Evolutionary conservation across 2,888 invertebrate genomes (phyloP).

Genomic region (Sericinus montela): DNA sequence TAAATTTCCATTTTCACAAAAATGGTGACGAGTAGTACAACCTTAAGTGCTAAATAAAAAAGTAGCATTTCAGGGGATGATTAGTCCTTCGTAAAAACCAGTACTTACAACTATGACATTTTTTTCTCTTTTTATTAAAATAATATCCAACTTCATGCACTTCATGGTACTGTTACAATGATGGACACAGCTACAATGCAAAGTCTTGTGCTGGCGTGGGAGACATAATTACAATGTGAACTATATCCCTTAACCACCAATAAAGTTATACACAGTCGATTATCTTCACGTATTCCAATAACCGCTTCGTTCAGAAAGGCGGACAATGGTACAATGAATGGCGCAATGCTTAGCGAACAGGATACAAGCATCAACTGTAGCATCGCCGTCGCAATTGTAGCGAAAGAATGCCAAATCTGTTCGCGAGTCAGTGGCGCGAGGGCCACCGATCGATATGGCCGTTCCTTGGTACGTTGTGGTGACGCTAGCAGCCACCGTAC

Average conservation of each 20-base stretch:
- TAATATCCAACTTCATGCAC: background rate
- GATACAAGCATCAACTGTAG: conserved; percentile 21
- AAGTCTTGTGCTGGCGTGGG: background rate
- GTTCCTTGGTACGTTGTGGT: conserved; percentile 61
- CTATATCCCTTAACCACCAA: conserved; percentile 23
- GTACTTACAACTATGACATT: too few species aligned
- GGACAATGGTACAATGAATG: conserved; percentile 13
- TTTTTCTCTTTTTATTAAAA: background rate
- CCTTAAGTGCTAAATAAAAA: too few species aligned
- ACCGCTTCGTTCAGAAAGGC: background rate
- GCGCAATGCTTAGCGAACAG: conserved; percentile 23
- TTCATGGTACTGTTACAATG: background rate
- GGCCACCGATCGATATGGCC: conserved; percentile 60
- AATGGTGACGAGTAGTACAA: too few species aligned
- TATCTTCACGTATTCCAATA: conserved; percentile 5
- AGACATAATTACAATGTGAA: conserved; percentile 2
- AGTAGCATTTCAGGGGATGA: too few species aligned
- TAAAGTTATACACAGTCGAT: background rate
- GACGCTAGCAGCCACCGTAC: conserved; percentile 57
- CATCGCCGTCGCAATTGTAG: conserved; percentile 45
- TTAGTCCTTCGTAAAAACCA: too few species aligned
- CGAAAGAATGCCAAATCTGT: conserved; percentile 61
- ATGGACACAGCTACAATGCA: background rate
- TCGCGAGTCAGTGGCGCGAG: conserved; percentile 54
- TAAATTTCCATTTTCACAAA: background rate